Conservation (phyloP, 2,888 invertebrate species). For the Nebria brevicollis region DNA sequence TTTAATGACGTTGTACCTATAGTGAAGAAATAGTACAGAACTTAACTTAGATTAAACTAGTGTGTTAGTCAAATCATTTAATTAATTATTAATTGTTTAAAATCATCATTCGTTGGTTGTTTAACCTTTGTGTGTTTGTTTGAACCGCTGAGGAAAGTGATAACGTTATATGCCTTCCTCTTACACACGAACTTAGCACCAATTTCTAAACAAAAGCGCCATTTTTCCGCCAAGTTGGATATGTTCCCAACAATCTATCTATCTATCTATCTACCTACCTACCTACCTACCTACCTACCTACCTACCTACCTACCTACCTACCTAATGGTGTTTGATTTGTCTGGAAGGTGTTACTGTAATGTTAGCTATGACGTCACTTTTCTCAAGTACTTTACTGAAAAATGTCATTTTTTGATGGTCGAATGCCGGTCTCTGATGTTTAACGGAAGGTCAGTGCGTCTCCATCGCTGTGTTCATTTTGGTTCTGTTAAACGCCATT, state of each 20-base stretch:
- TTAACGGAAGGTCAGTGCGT: slow-evolving; percentile 36
- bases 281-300: no score
- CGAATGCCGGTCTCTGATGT: slow-evolving; percentile 43
- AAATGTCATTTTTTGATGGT: slow-evolving; percentile 24
- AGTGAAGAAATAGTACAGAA: background rate
- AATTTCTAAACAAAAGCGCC: background rate
- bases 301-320: no score
- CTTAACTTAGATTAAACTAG: slow-evolving; percentile 14
- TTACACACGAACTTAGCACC: background rate
- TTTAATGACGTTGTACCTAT: background rate
- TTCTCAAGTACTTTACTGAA: background rate
- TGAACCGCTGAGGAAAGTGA: background rate
- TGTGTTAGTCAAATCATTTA: background rate
- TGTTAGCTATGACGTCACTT: background rate
- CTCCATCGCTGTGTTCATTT: slow-evolving; percentile 11
- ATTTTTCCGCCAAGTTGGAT: background rate
- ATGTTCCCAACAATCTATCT: no score
- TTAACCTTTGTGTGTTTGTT: background rate
- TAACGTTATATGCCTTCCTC: no score
- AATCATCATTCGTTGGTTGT: background rate
- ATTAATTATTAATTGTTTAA: background rate
- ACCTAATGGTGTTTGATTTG: background rate
- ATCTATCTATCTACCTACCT: no score
- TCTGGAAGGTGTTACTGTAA: background rate
- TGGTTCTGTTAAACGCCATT: slow-evolving; percentile 18